These are phyloP conservation scores for Pelecanus crispus DNA, from an alignment of 2,113 vertebrate species.

Conservation along the genomic window DNA sequence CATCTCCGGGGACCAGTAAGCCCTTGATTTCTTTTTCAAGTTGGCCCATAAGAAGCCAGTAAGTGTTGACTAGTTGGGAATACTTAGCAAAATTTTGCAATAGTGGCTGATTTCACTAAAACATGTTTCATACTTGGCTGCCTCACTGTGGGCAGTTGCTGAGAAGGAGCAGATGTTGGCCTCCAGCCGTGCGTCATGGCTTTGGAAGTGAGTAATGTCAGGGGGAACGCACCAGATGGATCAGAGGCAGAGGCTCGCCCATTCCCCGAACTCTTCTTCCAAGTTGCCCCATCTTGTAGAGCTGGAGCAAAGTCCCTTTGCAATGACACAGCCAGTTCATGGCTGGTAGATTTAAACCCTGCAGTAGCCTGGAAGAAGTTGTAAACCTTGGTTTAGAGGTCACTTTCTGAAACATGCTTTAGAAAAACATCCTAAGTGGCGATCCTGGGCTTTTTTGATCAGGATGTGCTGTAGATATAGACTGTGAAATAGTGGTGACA, in stretches of 20 bases:
- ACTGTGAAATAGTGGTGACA: rapidly evolving
- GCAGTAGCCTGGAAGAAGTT: background rate
- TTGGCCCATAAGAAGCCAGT: background rate
- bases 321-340: background rate
- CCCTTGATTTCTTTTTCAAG: background rate
- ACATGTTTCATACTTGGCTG: background rate
- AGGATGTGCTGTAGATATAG: background rate
- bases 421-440: background rate
- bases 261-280: background rate
- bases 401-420: background rate
- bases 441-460: background rate
- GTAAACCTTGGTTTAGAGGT: background rate
- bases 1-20: background rate
- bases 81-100: background rate
- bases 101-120: background rate
- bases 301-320: background rate
- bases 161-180: background rate
- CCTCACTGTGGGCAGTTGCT: background rate
- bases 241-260: background rate
- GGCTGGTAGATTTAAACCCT: background rate
- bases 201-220: background rate
- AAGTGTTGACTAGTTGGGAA: background rate
- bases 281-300: background rate
- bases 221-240: background rate
- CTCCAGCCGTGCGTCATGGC: background rate